Percentiles rank a stretch among this genome's conserved stretches.
These are phyloP conservation scores for Camelus bactrianus DNA, from an alignment of 2,113 vertebrate species.

Conservation along the genomic window DNA sequence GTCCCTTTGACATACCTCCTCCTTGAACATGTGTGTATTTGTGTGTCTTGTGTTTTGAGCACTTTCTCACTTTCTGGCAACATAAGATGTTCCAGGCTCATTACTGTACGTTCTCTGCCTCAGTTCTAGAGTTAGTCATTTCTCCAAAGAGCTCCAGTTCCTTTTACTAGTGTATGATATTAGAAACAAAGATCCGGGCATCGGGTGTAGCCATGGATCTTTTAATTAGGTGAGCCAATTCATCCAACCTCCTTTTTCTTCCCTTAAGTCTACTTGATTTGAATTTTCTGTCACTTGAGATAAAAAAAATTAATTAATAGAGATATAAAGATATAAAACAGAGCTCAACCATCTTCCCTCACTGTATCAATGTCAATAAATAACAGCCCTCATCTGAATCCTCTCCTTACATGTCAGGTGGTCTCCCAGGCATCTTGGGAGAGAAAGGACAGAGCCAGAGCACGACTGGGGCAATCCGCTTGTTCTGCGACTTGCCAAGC, in stretches of 20 bases:
- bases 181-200: conserved; percentile 10
- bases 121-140: background rate
- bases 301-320: conserved; percentile 7
- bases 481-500: background rate
- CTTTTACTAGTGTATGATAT: background rate
- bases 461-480: background rate
- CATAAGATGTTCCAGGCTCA: background rate
- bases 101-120: background rate
- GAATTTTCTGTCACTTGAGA: conserved; percentile 51
- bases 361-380: background rate
- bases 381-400: background rate
- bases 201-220: background rate
- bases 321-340: conserved; percentile 46
- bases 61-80: background rate
- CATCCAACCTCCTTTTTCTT: background rate
- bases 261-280: conserved; percentile 33
- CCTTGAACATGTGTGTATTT: background rate
- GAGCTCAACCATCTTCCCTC: background rate
- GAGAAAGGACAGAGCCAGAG: background rate
- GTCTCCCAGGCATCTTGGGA: background rate
- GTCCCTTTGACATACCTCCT: background rate
- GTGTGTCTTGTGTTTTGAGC: background rate
- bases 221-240: conserved; percentile 44
- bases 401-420: background rate
- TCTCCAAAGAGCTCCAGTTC: background rate